Percentiles rank a stretch among this genome's conserved stretches.
phyloP scores from a whole-genome alignment of 2,888 invertebrate genomes.

The Portevinia maculata region DNA sequence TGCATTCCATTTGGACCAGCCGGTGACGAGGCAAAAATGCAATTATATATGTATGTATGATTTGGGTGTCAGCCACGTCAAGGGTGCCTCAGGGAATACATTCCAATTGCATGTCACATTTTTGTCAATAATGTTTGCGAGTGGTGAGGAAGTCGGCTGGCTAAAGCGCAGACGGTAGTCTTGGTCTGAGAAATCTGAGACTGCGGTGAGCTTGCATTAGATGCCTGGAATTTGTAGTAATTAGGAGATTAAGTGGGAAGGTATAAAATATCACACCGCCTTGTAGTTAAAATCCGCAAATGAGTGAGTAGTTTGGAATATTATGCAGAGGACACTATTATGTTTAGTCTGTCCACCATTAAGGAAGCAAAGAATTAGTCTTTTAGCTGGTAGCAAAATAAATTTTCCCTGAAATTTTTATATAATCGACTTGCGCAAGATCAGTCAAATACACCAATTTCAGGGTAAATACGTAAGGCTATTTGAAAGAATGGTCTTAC shows the following conservation, averaged over 20 bases:
- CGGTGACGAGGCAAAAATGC: slow-evolving; percentile 53
- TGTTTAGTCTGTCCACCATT: no score
- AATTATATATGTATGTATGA: slow-evolving; percentile 29
- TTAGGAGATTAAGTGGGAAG: slow-evolving; percentile 6
- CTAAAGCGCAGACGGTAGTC: not conserved
- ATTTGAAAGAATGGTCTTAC: no score
- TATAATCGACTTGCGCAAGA: no score
- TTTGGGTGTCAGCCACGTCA: slow-evolving; percentile 30
- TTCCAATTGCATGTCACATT: slow-evolving; percentile 68
- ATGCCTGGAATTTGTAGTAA: slow-evolving; percentile 17
- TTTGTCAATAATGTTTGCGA: slow-evolving; percentile 66
- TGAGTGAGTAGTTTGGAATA: not conserved
- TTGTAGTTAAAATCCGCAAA: slow-evolving; percentile 1
- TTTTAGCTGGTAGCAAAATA: no score
- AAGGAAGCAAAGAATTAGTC: no score
- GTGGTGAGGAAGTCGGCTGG: slow-evolving; percentile 49
- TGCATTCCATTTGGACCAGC: slow-evolving; percentile 44
- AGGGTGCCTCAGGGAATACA: slow-evolving; percentile 22
- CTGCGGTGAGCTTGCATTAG: slow-evolving; percentile 13
- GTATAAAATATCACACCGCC: slow-evolving; percentile 4
- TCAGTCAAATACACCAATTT: no score
- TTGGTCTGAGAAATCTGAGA: not conserved
- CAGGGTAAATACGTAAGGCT: no score
- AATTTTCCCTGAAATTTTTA: no score
- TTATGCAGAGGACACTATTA: no score